Evolutionary conservation across 2,113 vertebrate species (phyloP), one percentile per base, ranked within the genome.

Genomic region (Meriones unguiculatus): DNA sequence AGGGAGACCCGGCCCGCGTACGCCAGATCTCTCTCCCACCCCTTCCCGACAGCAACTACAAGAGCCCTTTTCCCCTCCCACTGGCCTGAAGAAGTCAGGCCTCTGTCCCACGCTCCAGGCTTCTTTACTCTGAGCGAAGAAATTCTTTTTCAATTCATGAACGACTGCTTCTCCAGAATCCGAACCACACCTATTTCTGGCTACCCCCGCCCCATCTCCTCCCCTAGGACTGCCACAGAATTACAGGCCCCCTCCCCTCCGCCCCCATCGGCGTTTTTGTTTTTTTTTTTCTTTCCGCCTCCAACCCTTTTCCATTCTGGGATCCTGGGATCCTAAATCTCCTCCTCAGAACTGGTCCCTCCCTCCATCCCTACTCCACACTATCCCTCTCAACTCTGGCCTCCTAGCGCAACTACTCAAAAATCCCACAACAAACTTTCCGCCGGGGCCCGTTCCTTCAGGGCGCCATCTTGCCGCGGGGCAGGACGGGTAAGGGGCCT

Each of bases 351-450:
- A 52, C 69, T 28, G 50, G 86, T 54, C 38, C 65, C 50, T 80
- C 76, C 87, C 85, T 78, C 85, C 46, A 35, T 41, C 46, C 76
- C 90, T 77, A 41, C 84, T 87, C 85, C 67, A 35, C 1, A n/a
- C 22, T 46, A 50, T 3, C 22, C 22, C 65, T 62, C 75, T 22
- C 38, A 57, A 81, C 76, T 90, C 90, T 30, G 75, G 69, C 65
- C 82, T 70, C 94, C 94, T 41, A 84, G 3, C 52, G 93, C 64
- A 6, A 85, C 95, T 91, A 96, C 90, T 97, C 76, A 77, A 75
- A 80, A 93, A 94, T 17, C 96, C 97, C 98, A 87, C 82, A 97
- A 98, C 97, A 98, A 98, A 98, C 98, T 98, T 98, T 97, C 95
- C 30, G 54, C 97, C 77, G 95, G 81, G 7, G 57, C 90, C 96